Conservation (phyloP, 2,797 vertebrate genomes). For the Natrix natrix region DNA sequence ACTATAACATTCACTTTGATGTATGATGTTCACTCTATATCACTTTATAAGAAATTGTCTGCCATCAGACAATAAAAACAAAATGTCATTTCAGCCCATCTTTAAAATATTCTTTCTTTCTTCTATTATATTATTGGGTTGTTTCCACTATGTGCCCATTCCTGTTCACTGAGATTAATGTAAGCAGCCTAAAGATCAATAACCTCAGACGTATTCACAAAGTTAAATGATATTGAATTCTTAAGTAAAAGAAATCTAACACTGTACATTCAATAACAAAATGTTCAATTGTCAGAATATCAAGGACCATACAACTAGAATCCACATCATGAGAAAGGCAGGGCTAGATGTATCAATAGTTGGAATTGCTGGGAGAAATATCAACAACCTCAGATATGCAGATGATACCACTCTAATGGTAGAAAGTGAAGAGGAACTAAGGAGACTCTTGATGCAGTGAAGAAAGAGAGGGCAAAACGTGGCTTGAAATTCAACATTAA, state of each 20-base stretch:
- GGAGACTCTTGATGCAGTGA: too few relatives aligned
- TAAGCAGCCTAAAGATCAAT: neutral
- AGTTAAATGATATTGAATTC: neutral
- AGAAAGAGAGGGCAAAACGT: too few relatives aligned
- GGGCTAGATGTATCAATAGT: too few relatives aligned
- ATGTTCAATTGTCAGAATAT: neutral
- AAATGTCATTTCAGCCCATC: slow-evolving; percentile 44
- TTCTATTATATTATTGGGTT: neutral
- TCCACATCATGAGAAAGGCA: too few relatives aligned
- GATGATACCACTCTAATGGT: too few relatives aligned
- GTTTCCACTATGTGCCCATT: neutral
- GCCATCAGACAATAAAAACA: slow-evolving; percentile 9
- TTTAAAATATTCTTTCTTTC: slow-evolving; percentile 29
- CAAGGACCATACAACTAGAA: neutral
- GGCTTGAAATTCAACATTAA: too few relatives aligned
- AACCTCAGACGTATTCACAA: neutral
- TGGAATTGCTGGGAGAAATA: too few relatives aligned
- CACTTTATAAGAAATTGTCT: neutral
- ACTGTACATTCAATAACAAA: neutral
- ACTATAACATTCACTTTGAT: slow-evolving; percentile 18
- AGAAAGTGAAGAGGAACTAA: too few relatives aligned
- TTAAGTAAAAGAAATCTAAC: neutral
- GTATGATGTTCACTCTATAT: neutral
- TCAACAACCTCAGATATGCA: too few relatives aligned
- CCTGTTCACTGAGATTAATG: neutral